Base-by-base conservation (phyloP, 2,113 vertebrate genomes). In the Cochlearius cochlearius region DNA sequence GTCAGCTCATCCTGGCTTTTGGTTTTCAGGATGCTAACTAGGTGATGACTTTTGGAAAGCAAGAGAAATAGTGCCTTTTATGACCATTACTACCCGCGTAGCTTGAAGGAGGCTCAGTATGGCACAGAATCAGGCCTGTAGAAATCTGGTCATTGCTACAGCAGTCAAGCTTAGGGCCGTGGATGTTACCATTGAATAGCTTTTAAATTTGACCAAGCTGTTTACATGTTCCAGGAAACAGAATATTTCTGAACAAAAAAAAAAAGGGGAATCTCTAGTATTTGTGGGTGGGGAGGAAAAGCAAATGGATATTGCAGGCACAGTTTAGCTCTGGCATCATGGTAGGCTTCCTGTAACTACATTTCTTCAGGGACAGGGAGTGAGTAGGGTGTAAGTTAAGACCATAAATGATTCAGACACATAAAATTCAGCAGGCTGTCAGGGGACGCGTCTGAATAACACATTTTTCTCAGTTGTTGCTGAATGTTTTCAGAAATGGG, bases 31-130 rank as follows among this genome's bases (percentile, higher is more conserved):
- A 41, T 76, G 77, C 90, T 96, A 93, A 95, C 34, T 86, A 95
- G 79, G 79, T 86, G 92, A 38, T 95, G 92, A 91, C 86, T 97
- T 91, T 22, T 14, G 21, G 69, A 82, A 26, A 87, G 58, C 45
- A 67, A 17, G 39, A 84, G 69, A 14, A 80, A 10, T 39, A 32
- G 64, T 55, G 38, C 38, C 14, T 56, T 82, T 62, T 56, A 26
- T 52, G 58, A 21, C 14, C 67, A 3, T 52, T 79, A 0, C 32
- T 18, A 13, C 34, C 47, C 0, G 0, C 18, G 21, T 58, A 47
- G 34, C 62, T 79, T n/a, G 27, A 66, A 67, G 39, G 84, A 68
- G 4, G 22, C 47, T 89, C 47, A 21, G 27, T 4, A 2, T 7
- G 12, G 38, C 25, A 18, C 52, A 39, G 38, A 39, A 26, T 71